phyloP scores from a whole-genome alignment of 2,113 vertebrate species.

The Emydocephalus ijimae region DNA sequence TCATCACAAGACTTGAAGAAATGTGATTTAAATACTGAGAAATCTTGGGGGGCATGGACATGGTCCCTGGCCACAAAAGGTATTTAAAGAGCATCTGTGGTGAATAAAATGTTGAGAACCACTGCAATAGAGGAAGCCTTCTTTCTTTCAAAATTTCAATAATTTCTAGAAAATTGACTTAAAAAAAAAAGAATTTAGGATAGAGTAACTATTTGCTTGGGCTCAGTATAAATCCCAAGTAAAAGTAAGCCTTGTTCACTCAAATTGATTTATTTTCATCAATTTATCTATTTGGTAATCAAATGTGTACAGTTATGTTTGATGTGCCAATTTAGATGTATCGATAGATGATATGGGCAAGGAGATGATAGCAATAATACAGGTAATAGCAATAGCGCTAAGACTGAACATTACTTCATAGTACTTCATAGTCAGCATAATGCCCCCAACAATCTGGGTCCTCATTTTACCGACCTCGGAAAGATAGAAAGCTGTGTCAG shows the following conservation, averaged over 20 bases:
- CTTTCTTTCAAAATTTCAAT: neutral
- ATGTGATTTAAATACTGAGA: neutral
- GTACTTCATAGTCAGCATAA: no score
- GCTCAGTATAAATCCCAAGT: neutral
- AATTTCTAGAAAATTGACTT: neutral
- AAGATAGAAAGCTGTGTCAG: no score
- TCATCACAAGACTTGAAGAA: neutral
- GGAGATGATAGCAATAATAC: neutral
- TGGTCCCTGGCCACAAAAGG: neutral
- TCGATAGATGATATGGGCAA: neutral
- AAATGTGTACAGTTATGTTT: neutral
- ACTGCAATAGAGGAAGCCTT: no score
- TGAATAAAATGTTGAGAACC: neutral
- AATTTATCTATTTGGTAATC: neutral
- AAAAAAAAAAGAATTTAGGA: neutral
- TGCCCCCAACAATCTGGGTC: no score
- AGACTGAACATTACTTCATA: no score
- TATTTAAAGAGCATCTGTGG: neutral
- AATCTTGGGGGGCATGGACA: neutral
- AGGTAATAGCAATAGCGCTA: no score
- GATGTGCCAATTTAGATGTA: neutral
- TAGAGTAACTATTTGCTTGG: neutral
- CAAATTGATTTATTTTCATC: neutral
- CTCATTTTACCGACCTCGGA: no score
- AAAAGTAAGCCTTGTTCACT: neutral